phyloP scores from a whole-genome alignment of 1,140 invertebrate species.

The Zaprionus ghesquierei region DNA sequence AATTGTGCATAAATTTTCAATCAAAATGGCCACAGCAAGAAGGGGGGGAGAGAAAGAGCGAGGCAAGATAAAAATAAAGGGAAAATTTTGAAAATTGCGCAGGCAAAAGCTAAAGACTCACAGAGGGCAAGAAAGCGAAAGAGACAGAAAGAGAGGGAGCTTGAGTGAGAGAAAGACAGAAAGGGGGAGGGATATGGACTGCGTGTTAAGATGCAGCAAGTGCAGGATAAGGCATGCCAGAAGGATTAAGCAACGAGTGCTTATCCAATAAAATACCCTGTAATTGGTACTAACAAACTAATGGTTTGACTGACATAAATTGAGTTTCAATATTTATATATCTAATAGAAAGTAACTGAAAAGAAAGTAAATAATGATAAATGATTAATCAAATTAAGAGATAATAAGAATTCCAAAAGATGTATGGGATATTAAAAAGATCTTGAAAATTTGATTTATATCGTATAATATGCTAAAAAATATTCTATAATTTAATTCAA shows the following conservation, averaged over 20 bases:
- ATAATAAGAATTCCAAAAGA: too few species aligned
- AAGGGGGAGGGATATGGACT: background rate
- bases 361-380: background rate
- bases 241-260: background rate
- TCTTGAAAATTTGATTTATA: too few species aligned
- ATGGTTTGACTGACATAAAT: background rate
- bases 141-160: background rate
- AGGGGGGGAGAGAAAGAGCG: background rate
- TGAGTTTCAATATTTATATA: background rate
- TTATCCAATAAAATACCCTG: background rate
- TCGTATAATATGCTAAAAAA: too few species aligned
- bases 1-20: conserved; percentile 69
- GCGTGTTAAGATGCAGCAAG: background rate
- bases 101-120: background rate
- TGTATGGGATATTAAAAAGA: too few species aligned
- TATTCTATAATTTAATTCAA: too few species aligned
- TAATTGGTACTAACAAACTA: background rate
- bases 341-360: background rate
- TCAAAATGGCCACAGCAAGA: conserved; percentile 41
- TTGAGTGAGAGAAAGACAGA: background rate
- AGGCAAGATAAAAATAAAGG: background rate
- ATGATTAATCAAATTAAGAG: too few species aligned
- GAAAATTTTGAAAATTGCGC: conserved; percentile 4
- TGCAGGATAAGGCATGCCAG: background rate
- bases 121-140: background rate